Evolutionary conservation across 2,888 invertebrate genomes (phyloP), one percentile per base, ranked within the genome.

Genomic region (Oscheius sp.): DNA sequence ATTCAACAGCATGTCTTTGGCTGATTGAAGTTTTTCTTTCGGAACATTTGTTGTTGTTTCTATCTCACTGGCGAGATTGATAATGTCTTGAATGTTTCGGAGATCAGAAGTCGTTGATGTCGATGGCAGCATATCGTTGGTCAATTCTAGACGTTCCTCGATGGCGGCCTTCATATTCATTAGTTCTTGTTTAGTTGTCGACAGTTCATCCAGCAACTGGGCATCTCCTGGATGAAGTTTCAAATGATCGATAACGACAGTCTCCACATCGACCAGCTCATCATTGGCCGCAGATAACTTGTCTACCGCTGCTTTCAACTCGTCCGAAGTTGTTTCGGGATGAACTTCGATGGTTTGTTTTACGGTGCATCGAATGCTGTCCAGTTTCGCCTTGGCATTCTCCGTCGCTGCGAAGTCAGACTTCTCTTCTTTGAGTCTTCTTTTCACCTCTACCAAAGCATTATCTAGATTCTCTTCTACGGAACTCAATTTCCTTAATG

Each of bases 381-480:
- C 26, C 44, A 54, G 22, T n/a, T 12, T 45, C 33, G 36, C 33
- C 30, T 51, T 51, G 24, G 38, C 51, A 6, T 32, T 20, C 12
- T 54, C 65, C 1, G 45, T 54, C 12, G 33, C 49, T 2, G 8
- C 38, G 24, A 38, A 12, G 14, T 67, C 67, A 8, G 17, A n/a
- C 28, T 61, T 45, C 28, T 54, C 54, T 20, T 22, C 38, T 24
- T 38, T 9, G 5, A 65, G 9, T 33, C 51, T 38, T 12, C 41
- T 54, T 17, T 24, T 17, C 2, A 65, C 44, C 41, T 51, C 51
- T 24, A 30, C 28, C 14, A 65, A 20, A 22, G 54, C 51, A n/a
- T 36, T 30, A n/a, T 54, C 54, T 24, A 65, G 36, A 17, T 51
- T 49, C 30, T 65, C 65, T 14, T 65, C 51, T 2, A 54, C 51